Evolutionary conservation across 92 coral and sea anemone genomes (phyloP).

Genomic region (Isaurus tuberculatus): DNA sequence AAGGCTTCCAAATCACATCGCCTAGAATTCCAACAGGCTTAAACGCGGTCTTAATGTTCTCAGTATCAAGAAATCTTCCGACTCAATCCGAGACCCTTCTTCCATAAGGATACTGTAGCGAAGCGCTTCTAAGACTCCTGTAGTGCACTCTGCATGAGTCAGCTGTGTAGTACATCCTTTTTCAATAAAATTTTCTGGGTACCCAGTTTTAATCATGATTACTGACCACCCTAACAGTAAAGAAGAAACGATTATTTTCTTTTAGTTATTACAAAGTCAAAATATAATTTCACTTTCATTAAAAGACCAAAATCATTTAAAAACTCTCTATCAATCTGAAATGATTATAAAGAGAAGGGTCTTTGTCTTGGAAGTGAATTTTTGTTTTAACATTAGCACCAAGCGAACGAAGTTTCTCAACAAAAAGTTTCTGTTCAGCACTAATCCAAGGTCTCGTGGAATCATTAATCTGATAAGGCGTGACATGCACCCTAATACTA

Average conservation of each 20-base stretch:
- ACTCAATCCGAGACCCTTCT: too few relatives aligned
- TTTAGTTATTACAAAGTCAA: neutral
- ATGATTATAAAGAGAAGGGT: conserved; percentile 87
- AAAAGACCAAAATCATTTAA: neutral
- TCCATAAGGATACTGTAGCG: too few relatives aligned
- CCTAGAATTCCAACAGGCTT: too few relatives aligned
- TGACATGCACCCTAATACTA: conserved; percentile 89
- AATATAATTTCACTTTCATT: neutral
- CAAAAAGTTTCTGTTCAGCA: conserved; percentile 80
- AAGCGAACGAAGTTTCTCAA: conserved; percentile 84
- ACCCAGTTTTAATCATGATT: too few relatives aligned
- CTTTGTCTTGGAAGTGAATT: conserved; percentile 85
- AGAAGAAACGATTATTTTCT: neutral
- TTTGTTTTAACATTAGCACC: conserved; percentile 88
- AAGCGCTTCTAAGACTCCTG: too few relatives aligned
- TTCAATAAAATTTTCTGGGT: too few relatives aligned
- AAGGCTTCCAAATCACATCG: too few relatives aligned
- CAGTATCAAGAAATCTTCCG: too few relatives aligned
- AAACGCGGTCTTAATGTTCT: too few relatives aligned
- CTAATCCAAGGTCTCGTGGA: conserved; percentile 96
- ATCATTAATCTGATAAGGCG: conserved; percentile 97
- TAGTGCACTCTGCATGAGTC: too few relatives aligned
- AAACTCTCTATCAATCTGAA: conserved; percentile 88
- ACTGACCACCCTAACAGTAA: neutral
- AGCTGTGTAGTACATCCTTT: too few relatives aligned